These are phyloP conservation scores for Macroramphosus scolopax DNA, from an alignment of 2,797 vertebrate species.

Conservation along the genomic window DNA sequence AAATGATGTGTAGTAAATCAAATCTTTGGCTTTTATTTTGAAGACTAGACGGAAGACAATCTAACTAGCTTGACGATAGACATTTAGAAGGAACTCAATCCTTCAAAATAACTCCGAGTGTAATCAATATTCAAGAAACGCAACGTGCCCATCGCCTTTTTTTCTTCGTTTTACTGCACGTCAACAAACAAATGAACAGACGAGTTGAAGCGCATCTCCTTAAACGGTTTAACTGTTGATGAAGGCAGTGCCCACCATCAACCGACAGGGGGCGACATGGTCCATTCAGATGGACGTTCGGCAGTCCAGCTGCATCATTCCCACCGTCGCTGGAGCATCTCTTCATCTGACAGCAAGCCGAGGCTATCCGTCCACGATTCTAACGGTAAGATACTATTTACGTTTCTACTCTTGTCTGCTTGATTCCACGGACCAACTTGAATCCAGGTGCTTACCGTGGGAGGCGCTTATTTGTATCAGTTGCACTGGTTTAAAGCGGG, in stretches of 20 bases:
- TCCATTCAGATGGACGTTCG: neutral
- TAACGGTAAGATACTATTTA: constrained; percentile 64
- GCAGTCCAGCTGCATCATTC: constrained; percentile 51
- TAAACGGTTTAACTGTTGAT: too few relatives aligned
- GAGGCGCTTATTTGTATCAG: constrained; percentile 10
- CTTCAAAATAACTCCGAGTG: too few relatives aligned
- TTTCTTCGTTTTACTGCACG: too few relatives aligned
- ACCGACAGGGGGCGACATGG: constrained; percentile 54
- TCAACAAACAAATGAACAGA: too few relatives aligned
- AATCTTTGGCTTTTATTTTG: too few relatives aligned
- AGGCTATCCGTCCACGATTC: constrained; percentile 38
- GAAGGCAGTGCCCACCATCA: neutral
- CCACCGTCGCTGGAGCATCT: constrained; percentile 61
- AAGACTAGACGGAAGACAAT: too few relatives aligned
- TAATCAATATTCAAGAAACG: too few relatives aligned
- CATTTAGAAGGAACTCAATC: too few relatives aligned
- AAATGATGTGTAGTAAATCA: too few relatives aligned
- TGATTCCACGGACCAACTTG: neutral
- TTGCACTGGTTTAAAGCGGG: constrained; percentile 23
- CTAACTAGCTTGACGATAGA: too few relatives aligned
- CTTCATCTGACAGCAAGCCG: constrained; percentile 57
- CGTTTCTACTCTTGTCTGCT: neutral
- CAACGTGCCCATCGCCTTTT: too few relatives aligned
- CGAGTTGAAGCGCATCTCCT: too few relatives aligned
- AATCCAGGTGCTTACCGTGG: neutral